Evolutionary conservation across 2,888 invertebrate species (phyloP).

Genomic region (Orthonevra nobilis): DNA sequence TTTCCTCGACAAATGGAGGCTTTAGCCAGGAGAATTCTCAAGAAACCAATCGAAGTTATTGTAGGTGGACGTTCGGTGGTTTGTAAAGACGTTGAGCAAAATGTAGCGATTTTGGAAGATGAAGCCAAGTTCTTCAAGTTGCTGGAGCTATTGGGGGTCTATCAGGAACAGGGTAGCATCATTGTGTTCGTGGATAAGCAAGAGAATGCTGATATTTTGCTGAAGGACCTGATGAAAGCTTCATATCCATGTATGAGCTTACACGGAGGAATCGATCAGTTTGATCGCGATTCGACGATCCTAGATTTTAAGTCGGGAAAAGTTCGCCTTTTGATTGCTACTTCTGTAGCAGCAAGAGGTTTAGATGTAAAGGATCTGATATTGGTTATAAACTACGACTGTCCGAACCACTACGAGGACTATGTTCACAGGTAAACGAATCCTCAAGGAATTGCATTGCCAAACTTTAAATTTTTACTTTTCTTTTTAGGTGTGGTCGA

Average conservation of each 20-base stretch:
- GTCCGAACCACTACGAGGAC: conserved; percentile 99
- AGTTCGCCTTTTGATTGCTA: conserved; percentile 95
- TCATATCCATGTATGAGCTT: conserved; percentile 98
- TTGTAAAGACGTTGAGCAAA: conserved; percentile 98
- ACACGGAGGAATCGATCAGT: conserved; percentile 99
- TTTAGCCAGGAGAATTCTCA: conserved; percentile 94
- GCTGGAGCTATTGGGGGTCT: conserved; percentile 96
- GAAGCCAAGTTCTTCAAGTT: conserved; percentile 99
- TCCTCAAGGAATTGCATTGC: no score
- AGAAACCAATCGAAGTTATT: conserved; percentile 97
- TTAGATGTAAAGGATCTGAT: conserved; percentile 99
- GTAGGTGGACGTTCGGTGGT: conserved; percentile 98
- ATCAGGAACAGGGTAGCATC: conserved; percentile 93
- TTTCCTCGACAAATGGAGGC: conserved; percentile 99
- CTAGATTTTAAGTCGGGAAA: conserved; percentile 98
- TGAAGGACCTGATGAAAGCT: conserved; percentile 97
- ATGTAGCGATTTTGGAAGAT: conserved; percentile 95
- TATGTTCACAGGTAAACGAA: conserved; percentile 98
- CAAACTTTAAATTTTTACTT: no score
- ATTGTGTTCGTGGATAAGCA: conserved; percentile 99
- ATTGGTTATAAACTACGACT: conserved; percentile 98
- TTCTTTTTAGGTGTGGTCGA: conserved; percentile 88
- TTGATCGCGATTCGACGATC: conserved; percentile 98
- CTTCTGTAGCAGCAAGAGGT: conserved; percentile 98
- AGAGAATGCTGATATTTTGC: conserved; percentile 95